phyloP scores from a whole-genome alignment of 2,888 invertebrate species.

The Dexiosoma caninum region DNA sequence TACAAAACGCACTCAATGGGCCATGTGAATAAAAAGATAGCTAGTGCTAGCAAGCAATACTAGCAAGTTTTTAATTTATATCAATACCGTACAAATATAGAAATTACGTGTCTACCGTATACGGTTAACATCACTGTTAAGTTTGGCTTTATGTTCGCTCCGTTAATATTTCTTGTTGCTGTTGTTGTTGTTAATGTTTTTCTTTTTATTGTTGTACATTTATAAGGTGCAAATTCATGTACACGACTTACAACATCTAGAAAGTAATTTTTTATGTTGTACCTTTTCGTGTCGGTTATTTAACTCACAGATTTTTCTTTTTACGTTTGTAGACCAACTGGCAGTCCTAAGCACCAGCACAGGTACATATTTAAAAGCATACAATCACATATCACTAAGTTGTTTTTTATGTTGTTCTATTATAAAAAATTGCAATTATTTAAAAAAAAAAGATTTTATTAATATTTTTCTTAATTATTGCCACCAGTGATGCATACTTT shows the following conservation, averaged over 20 bases:
- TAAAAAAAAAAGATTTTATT: no score
- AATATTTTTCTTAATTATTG: no score
- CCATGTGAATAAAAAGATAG: no score
- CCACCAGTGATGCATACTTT: no score
- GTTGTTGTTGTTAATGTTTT: background rate
- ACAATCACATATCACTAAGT: no score
- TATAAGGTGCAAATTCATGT: conserved; percentile 52
- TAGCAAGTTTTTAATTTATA: no score
- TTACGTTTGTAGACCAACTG: background rate
- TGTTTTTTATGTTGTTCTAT: conserved; percentile 22
- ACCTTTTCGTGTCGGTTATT: background rate
- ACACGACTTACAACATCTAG: conserved; percentile 54
- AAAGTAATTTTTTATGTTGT: conserved; percentile 51
- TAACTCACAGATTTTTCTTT: background rate
- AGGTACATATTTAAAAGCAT: background rate
- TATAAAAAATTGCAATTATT: background rate
- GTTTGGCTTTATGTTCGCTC: conserved; percentile 9
- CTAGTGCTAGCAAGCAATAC: no score
- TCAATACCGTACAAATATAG: no score
- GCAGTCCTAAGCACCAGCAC: background rate
- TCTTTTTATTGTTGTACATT: conserved; percentile 12
- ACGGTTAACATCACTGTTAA: no score
- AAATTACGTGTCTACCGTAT: no score
- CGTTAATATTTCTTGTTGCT: background rate
- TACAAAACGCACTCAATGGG: no score